Base-by-base conservation (phyloP, 2,888 invertebrate species). In the Cyaniris semiargus region DNA sequence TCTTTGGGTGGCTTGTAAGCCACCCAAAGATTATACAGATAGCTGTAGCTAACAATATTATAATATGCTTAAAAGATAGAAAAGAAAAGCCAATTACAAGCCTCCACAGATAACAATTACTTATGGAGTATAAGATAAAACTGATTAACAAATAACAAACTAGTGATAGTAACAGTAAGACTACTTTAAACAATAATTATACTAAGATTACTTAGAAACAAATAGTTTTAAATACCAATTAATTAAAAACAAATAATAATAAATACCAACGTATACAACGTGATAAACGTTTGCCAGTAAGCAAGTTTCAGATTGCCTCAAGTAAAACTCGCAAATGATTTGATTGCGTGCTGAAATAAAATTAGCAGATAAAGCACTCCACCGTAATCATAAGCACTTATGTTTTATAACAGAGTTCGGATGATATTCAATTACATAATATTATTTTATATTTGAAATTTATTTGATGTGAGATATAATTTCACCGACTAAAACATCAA, bases 221-320 rank as follows among this genome's bases (percentile, higher is more conserved):
- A n/a, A n/a, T n/a, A n/a, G n/a, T n/a, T n/a, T n/a, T n/a, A n/a
- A n/a, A n/a, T n/a, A n/a, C n/a, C n/a, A n/a, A n/a, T n/a, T n/a
- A n/a, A n/a, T n/a, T n/a, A n/a, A n/a, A n/a, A n/a, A n/a, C 21
- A 10, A 58, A 66, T 27, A 27, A 6, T 15, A 18, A 10, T 18
- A 18, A 31, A 66, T 66, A 27, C 27, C 15, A 27, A 27, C 15
- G 15, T 15, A 31, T 27, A 27, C 23, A 3, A 23, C 23, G 13
- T 31, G 60, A 23, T 60, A 60, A 23, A 23, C 23, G 13, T 66
- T 66, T 31, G 66, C 66, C 66, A 18, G 66, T 31, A 15, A 21
- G 71, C 4, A 71, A 71, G 38, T 77, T 76, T 77, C 44, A 76
- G 75, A 75, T 75, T 75, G 77, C 78, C 76, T 23, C 3, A 48